These are phyloP conservation scores for Cephus cinctus DNA, from an alignment of 1,140 invertebrate species.

Conservation along the genomic window DNA sequence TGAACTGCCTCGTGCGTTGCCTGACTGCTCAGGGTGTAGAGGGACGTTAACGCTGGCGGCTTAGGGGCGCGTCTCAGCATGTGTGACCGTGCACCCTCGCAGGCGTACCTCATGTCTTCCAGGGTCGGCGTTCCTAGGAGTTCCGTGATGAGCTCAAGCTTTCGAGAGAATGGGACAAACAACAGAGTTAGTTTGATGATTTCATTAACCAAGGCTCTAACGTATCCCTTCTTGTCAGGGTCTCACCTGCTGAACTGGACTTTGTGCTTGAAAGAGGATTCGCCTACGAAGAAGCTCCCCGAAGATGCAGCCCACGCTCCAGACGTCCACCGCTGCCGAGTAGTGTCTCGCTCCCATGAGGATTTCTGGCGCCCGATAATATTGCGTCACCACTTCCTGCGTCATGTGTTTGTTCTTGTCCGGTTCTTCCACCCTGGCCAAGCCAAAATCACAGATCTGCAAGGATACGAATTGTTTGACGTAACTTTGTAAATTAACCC, in stretches of 20 bases:
- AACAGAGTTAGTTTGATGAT: no score
- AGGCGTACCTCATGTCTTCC: constrained; percentile 95
- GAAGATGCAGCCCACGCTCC: constrained; percentile 99
- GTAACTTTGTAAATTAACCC: no score
- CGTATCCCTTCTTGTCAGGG: not conserved
- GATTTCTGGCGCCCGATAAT: constrained; percentile 98
- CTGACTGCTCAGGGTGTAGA: constrained; percentile 89
- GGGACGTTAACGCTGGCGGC: constrained; percentile 81
- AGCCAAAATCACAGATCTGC: constrained; percentile 96
- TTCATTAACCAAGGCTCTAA: not conserved
- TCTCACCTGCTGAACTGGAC: constrained; percentile 86
- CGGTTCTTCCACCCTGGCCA: constrained; percentile 92
- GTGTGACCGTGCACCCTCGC: constrained; percentile 92
- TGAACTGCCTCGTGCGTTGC: constrained; percentile 97
- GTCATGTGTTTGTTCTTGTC: constrained; percentile 95
- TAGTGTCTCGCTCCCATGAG: constrained; percentile 98
- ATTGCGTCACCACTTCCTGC: constrained; percentile 98
- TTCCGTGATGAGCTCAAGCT: constrained; percentile 96
- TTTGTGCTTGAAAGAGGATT: constrained; percentile 96
- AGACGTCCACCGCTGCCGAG: constrained; percentile 94
- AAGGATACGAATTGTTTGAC: no score
- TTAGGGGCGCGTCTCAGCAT: constrained; percentile 88
- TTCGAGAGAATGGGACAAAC: no score
- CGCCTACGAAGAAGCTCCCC: constrained; percentile 92
- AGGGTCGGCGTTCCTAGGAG: constrained; percentile 93